Percentiles rank a stretch among this genome's conserved stretches.
Conservation (phyloP, 1,140 invertebrate genomes). For the Drosophila ananassae region DNA sequence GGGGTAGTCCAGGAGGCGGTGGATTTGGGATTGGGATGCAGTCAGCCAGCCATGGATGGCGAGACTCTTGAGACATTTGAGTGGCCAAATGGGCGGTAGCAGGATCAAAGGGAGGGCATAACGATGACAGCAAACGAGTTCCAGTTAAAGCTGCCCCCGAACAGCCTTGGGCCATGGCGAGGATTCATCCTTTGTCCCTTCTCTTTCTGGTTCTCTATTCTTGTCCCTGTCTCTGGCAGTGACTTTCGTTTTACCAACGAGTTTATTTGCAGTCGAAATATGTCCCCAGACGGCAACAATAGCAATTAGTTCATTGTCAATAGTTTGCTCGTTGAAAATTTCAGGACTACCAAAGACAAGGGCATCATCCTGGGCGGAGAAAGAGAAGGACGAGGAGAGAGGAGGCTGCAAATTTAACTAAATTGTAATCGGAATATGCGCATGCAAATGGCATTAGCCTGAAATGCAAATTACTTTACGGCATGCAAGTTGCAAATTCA, state of each 20-base stretch:
- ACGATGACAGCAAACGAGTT: conserved; percentile 54
- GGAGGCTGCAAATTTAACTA: conserved; percentile 72
- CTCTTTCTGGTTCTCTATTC: conserved; percentile 2
- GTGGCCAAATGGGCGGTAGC: conserved; percentile 49
- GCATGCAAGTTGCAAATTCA: conserved; percentile 48
- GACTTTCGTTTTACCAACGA: conserved; percentile 60
- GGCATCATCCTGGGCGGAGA: conserved; percentile 11
- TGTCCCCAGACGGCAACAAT: conserved; percentile 79
- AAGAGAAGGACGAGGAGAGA: neutral
- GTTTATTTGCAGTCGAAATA: conserved; percentile 82
- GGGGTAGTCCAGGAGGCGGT: conserved; percentile 8
- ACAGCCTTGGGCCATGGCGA: conserved; percentile 27
- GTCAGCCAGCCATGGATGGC: conserved; percentile 49
- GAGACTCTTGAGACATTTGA: conserved; percentile 78
- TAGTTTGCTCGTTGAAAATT: conserved; percentile 80
- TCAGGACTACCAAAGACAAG: conserved; percentile 62
- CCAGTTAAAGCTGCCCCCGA: conserved; percentile 59
- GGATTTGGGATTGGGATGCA: conserved; percentile 37
- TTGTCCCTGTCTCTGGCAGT: conserved; percentile 36
- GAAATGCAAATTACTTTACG: conserved; percentile 80
- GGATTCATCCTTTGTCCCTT: neutral
- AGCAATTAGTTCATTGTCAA: conserved; percentile 82
- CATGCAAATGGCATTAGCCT: conserved; percentile 80
- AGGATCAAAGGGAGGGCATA: conserved; percentile 20
- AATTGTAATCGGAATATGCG: conserved; percentile 82